Conservation (phyloP, 2,797 vertebrate genomes). For the Phataginus tricuspis region DNA sequence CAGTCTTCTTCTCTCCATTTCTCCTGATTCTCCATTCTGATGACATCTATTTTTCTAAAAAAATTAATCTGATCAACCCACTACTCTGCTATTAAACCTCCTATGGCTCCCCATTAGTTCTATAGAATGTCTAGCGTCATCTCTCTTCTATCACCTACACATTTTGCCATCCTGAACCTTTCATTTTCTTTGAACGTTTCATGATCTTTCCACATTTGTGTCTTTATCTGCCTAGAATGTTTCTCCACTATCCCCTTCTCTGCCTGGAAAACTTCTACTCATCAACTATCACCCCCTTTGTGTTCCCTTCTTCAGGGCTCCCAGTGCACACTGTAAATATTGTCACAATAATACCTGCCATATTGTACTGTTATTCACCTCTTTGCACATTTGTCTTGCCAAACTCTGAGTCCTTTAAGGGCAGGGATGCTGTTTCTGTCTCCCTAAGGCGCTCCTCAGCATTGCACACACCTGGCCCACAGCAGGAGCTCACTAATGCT, state of each 20-base stretch:
- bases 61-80: neutral
- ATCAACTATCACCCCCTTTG: neutral
- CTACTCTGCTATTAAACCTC: neutral
- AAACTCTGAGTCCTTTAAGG: slow-evolving; percentile 34
- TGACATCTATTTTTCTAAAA: slow-evolving; percentile 1
- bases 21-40: neutral
- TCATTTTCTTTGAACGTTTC: neutral
- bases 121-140: neutral
- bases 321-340: neutral
- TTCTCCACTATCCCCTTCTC: neutral
- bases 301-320: neutral
- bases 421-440: neutral
- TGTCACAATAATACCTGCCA: neutral
- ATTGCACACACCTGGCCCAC: neutral
- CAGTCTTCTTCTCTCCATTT: slow-evolving; percentile 4
- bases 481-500: neutral
- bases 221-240: neutral
- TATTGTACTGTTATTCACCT: neutral
- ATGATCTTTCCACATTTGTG: neutral
- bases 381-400: neutral
- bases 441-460: neutral
- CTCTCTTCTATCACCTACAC: neutral
- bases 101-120: neutral
- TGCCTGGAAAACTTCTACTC: slow-evolving; percentile 17
- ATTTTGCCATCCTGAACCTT: slow-evolving; percentile 14